phyloP scores from a whole-genome alignment of 1,140 invertebrate species.

The Caerostris darwini region DNA sequence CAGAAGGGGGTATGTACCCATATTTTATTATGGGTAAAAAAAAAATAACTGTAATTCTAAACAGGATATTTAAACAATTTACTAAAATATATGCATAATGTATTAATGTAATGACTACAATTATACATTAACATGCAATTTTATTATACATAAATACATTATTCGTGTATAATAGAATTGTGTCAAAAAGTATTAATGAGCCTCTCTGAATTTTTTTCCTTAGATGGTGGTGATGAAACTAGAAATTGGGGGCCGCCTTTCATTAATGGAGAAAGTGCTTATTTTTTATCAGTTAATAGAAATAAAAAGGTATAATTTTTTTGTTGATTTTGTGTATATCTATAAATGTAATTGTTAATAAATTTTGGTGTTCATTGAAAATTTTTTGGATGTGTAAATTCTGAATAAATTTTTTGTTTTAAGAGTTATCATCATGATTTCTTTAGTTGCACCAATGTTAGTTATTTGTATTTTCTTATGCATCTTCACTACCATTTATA shows the following conservation, averaged over 20 bases:
- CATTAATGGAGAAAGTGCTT: conserved; percentile 89
- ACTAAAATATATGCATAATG: too few relatives aligned
- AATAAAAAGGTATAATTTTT: conserved; percentile 90
- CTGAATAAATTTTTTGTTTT: neutral
- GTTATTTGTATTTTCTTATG: too few relatives aligned
- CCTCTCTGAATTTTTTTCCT: neutral
- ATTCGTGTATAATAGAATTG: neutral
- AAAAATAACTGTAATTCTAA: too few relatives aligned
- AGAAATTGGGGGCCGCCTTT: conserved; percentile 97
- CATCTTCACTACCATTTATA: too few relatives aligned
- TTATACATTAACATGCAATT: neutral
- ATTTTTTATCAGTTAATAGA: conserved; percentile 94
- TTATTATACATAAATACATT: neutral
- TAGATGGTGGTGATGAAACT: conserved; percentile 91
- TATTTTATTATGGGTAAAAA: neutral
- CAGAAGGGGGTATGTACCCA: too few relatives aligned
- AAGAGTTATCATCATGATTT: too few relatives aligned
- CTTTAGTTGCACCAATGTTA: too few relatives aligned
- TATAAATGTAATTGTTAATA: neutral
- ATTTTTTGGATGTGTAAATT: neutral
- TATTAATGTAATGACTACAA: neutral
- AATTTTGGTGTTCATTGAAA: neutral
- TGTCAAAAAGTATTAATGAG: neutral
- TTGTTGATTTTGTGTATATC: neutral
- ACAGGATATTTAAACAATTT: too few relatives aligned